phyloP scores from a whole-genome alignment of 2,888 invertebrate species.

The Pteria penguin region DNA sequence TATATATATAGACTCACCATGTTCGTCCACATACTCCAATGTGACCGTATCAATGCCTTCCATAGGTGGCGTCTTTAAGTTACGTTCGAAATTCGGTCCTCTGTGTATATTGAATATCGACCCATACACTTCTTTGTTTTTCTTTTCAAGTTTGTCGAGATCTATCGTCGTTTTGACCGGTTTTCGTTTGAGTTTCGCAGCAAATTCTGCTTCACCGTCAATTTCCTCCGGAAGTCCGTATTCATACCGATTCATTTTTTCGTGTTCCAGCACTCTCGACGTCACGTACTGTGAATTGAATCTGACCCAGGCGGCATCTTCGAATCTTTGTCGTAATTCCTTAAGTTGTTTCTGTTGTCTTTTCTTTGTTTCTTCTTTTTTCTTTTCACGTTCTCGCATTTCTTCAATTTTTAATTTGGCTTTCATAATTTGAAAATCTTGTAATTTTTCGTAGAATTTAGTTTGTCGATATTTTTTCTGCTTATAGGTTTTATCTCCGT shows the following conservation, averaged over 20 bases:
- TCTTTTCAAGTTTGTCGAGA: conserved; percentile 28
- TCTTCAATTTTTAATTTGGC: conserved; percentile 51
- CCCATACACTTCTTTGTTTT: conserved; percentile 57
- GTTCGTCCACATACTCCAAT: conserved; percentile 56
- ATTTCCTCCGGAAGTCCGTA: conserved; percentile 69
- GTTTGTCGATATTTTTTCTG: conserved; percentile 54
- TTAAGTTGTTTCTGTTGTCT: conserved; percentile 55
- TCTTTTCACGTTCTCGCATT: conserved; percentile 49
- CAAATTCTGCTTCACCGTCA: conserved; percentile 25
- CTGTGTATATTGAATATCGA: conserved; percentile 61
- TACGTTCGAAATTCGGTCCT: conserved; percentile 55
- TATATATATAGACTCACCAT: conserved; percentile 56
- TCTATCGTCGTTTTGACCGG: conserved; percentile 17
- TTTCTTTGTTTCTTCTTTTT: conserved; percentile 46
- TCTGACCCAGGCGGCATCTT: conserved; percentile 63
- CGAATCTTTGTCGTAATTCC: conserved; percentile 60
- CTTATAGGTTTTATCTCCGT: conserved; percentile 49
- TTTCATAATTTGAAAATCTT: conserved; percentile 57
- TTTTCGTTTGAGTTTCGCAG: conserved; percentile 28
- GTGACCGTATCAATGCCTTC: conserved; percentile 71
- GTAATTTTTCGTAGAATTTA: conserved; percentile 62
- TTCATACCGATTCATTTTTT: conserved; percentile 58
- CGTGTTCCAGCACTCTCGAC: conserved; percentile 66
- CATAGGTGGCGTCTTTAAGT: conserved; percentile 64
- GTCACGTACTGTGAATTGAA: conserved; percentile 74